These are phyloP conservation scores for Leptestheria dahalacensis DNA, from an alignment of 1,140 invertebrate species.

Conservation along the genomic window DNA sequence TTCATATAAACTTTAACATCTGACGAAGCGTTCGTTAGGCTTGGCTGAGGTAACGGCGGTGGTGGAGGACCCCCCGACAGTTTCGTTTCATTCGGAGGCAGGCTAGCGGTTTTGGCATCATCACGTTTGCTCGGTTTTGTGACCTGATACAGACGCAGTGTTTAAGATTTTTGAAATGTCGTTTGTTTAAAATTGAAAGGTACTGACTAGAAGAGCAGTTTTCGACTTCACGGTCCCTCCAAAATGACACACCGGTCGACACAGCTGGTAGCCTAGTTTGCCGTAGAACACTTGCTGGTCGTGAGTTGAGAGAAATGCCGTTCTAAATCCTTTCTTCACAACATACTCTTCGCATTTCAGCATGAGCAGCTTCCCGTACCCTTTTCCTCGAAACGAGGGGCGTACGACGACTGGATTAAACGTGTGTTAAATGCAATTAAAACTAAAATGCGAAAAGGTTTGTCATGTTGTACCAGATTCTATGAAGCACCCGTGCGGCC, in stretches of 20 bases:
- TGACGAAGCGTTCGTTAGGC: not conserved
- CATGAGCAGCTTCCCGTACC: conserved; percentile 15
- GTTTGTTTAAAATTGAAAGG: not conserved
- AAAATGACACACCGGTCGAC: conserved; percentile 10
- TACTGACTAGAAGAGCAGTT: not conserved
- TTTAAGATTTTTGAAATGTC: not conserved
- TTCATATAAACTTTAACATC: conserved; percentile 6
- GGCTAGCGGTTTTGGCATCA: not conserved
- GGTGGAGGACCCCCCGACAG: not conserved
- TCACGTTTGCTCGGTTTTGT: not conserved
- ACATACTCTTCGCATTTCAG: conserved; percentile 9
- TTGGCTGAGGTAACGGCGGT: not conserved
- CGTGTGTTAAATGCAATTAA: not conserved
- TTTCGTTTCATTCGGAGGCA: not conserved
- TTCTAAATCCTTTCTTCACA: not conserved
- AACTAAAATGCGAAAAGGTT: not conserved
- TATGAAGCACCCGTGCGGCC: not conserved
- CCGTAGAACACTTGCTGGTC: conserved; percentile 15
- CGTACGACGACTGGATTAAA: conserved; percentile 11
- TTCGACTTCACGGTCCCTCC: not conserved
- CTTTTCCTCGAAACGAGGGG: conserved; percentile 10
- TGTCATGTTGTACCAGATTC: conserved; percentile 8
- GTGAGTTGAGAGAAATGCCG: conserved; percentile 12
- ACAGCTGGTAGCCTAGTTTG: conserved; percentile 12
- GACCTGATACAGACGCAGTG: not conserved